These are phyloP conservation scores for Liodrosophila aerea DNA, from an alignment of 2,888 invertebrate genomes.

Conservation along the genomic window DNA sequence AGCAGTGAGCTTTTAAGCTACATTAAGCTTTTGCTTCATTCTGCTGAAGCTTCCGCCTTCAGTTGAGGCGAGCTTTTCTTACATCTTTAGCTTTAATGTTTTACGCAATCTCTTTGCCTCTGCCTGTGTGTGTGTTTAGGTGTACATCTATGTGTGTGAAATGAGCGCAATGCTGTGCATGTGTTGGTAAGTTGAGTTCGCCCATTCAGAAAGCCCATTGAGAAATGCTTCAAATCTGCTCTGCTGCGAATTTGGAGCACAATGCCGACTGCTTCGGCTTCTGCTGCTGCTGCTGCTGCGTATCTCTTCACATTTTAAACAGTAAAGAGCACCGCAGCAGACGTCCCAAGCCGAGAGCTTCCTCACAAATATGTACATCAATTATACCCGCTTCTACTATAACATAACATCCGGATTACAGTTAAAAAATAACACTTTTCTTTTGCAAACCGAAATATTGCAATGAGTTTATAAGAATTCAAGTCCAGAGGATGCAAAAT, in stretches of 20 bases:
- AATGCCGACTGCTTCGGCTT: background rate
- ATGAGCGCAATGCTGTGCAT: background rate
- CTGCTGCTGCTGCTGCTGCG: slow-evolving; percentile 33
- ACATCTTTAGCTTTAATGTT: no score
- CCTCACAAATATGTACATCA: no score
- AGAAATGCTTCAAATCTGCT: slow-evolving; percentile 28
- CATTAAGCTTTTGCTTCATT: no score
- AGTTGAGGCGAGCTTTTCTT: slow-evolving; percentile 2
- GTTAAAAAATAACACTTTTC: no score
- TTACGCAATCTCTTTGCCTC: no score
- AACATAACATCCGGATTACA: no score
- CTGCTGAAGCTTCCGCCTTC: no score
- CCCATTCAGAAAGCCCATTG: slow-evolving; percentile 49
- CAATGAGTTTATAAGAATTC: no score
- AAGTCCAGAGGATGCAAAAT: no score
- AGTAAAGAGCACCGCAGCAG: slow-evolving; percentile 53
- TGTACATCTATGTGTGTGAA: slow-evolving; percentile 1
- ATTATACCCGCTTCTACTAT: background rate
- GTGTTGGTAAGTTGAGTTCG: slow-evolving; percentile 29
- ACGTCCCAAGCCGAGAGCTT: slow-evolving; percentile 35
- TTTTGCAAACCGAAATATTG: no score
- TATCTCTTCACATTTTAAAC: slow-evolving; percentile 62
- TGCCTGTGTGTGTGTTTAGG: slow-evolving; percentile 6
- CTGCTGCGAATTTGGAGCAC: background rate
- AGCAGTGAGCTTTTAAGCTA: no score